Evolutionary conservation across 2,888 invertebrate genomes (phyloP).

Genomic region (Protodeltote pygarga): DNA sequence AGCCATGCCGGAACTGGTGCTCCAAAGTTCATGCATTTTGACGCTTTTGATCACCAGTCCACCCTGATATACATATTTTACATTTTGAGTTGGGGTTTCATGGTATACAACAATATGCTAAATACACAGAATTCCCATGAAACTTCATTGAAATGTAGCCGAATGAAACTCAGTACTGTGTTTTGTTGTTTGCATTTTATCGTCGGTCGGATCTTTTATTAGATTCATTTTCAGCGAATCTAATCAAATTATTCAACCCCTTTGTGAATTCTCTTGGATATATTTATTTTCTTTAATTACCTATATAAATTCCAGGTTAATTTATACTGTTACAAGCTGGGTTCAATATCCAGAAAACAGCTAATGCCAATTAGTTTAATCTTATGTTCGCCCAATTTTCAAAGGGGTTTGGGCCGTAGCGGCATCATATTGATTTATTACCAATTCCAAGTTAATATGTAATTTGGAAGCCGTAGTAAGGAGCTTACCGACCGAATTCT

Average conservation of each 20-base stretch:
- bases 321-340: constrained; percentile 13
- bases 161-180: constrained; percentile 55
- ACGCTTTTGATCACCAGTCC: constrained; percentile 48
- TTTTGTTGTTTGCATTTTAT: constrained; percentile 45
- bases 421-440: constrained; percentile 47
- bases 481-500: constrained; percentile 12
- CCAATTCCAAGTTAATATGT: constrained; percentile 23
- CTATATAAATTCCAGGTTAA: constrained; percentile 33
- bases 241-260: constrained; percentile 24
- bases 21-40: constrained; percentile 39
- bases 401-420: constrained; percentile 34
- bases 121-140: constrained; percentile 45
- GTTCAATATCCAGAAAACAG: constrained; percentile 10
- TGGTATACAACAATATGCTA: constrained; percentile 47
- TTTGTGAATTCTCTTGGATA: constrained; percentile 20
- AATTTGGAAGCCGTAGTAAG: constrained; percentile 15
- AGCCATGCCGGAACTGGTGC: constrained; percentile 50
- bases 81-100: constrained; percentile 55
- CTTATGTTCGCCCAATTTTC: constrained; percentile 28
- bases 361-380: constrained; percentile 31
- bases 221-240: constrained; percentile 16
- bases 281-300: constrained; percentile 30
- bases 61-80: constrained; percentile 31
- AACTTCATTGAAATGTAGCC: constrained; percentile 51
- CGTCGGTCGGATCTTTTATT: constrained; percentile 13